Percentiles rank a stretch among this genome's conserved stretches.
Conservation (phyloP, 2,888 invertebrate species). For the Caenorhabditis auriculariae region DNA sequence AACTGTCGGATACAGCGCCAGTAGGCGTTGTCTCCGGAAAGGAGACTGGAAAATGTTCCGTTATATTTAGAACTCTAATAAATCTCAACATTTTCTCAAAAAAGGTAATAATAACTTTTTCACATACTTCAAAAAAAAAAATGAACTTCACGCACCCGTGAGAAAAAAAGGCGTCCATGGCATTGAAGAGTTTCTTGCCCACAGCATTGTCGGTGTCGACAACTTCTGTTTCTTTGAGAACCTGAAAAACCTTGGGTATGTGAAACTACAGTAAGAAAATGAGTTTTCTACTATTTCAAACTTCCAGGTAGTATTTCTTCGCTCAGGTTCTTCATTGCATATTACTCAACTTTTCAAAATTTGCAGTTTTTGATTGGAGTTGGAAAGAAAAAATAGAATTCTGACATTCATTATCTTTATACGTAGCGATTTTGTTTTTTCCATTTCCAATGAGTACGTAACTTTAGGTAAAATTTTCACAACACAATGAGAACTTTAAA, state of each 20-base stretch:
- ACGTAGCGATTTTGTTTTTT: too few relatives aligned
- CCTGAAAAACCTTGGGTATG: too few relatives aligned
- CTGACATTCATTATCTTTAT: not conserved
- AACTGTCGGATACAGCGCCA: slow-evolving; percentile 52
- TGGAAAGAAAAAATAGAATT: not conserved
- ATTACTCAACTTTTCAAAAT: not conserved
- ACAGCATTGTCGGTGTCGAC: slow-evolving; percentile 25
- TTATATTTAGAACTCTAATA: not conserved
- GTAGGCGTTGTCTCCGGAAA: slow-evolving; percentile 41
- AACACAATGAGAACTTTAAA: too few relatives aligned
- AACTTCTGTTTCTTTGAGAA: slow-evolving; percentile 30
- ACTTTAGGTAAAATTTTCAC: too few relatives aligned
- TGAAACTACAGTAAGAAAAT: too few relatives aligned
- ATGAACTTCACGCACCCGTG: slow-evolving; percentile 47
- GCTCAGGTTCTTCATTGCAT: not conserved
- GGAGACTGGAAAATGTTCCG: slow-evolving; percentile 28
- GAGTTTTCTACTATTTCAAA: not conserved
- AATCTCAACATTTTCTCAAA: not conserved
- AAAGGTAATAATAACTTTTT: not conserved
- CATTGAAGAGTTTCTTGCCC: slow-evolving; percentile 37
- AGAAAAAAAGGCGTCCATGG: slow-evolving; percentile 45
- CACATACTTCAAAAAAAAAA: not conserved
- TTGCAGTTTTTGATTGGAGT: not conserved
- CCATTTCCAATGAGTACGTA: too few relatives aligned
- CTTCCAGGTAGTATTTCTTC: not conserved